phyloP scores from a whole-genome alignment of 2,113 vertebrate genomes.

The Entosphenus tridentatus region DNA sequence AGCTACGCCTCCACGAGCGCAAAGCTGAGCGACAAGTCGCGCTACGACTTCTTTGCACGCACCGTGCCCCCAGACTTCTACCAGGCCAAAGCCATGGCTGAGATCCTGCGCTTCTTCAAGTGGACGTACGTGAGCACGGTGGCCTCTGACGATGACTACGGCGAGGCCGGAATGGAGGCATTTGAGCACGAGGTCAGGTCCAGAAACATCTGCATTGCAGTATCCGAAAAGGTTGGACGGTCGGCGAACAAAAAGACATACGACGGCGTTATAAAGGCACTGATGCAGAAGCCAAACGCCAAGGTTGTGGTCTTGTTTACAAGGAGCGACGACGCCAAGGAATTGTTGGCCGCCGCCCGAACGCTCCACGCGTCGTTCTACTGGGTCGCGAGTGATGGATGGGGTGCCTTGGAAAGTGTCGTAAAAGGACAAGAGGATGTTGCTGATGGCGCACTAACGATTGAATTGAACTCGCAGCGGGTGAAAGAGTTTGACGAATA shows the following conservation, averaged over 20 bases:
- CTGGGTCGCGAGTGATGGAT: conserved; percentile 94
- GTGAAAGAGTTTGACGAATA: conserved; percentile 59
- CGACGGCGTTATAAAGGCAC: conserved; percentile 49
- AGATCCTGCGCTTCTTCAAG: conserved; percentile 79
- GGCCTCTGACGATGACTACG: conserved; percentile 83
- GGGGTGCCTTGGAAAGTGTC: conserved; percentile 84
- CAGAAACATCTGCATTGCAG: conserved; percentile 91
- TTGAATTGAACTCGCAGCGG: conserved; percentile 68
- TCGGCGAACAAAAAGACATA: conserved; percentile 72
- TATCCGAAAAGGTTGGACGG: conserved; percentile 81
- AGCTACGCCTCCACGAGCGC: conserved; percentile 95
- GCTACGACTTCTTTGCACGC: conserved; percentile 82
- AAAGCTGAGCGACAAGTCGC: conserved; percentile 86
- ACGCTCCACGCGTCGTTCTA: conserved; percentile 58
- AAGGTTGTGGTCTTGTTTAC: conserved; percentile 77
- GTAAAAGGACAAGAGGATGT: conserved; percentile 51
- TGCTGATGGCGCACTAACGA: conserved; percentile 70
- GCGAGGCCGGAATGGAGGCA: conserved; percentile 85
- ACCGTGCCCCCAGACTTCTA: conserved; percentile 94
- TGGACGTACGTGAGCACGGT: conserved; percentile 97
- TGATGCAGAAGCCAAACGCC: conserved; percentile 81
- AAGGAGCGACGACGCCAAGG: conserved; percentile 69
- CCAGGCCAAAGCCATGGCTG: conserved; percentile 95
- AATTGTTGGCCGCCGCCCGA: conserved; percentile 51
- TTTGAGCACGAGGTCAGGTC: conserved; percentile 83